Evolutionary conservation across 2,113 vertebrate genomes (phyloP), one percentile per base, ranked within the genome.

Genomic region (Callopanchax toddi): DNA sequence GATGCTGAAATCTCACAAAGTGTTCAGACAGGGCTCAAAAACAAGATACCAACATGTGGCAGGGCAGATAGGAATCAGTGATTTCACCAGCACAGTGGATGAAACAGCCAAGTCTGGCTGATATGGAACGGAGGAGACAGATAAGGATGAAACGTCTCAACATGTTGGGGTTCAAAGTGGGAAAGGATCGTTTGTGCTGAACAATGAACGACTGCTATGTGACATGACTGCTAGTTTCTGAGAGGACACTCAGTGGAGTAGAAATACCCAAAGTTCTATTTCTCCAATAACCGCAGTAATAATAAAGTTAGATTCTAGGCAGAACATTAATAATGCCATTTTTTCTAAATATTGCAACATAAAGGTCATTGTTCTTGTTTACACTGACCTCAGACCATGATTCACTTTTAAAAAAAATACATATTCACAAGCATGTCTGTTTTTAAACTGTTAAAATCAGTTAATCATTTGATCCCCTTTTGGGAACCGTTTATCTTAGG

Each of bases 61-160:
- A 32, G 10, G 10, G 43, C 39, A 78, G 81, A 83, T 83, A 48
- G 48, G 10, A 78, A 82, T 84, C 79, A 3, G 52, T 13, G 40
- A 42, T 40, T 75, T 55, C 23, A 59, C 51, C 66, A 29, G 61
- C 43, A 55, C 52, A 54, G 60, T 37, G 39, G 60, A 70, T 37
- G 43, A 70, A 70, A 66, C 72, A 36, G 13, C 25, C 39, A 52
- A 59, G 63, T 49, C 58, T 64, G 44, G 39, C 59, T 59, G 56
- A 74, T 48, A 48, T 44, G 34, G 61, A 73, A 39, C 16, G 48
- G 26, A 54, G 25, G 56, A 68, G 49, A 62, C 53, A 36, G 84
- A 87, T 85, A 81, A 82, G 64, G 37, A 59, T 12, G 22, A 67
- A 71, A 62, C 12, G 76, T 68, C 78, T 73, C 62, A 53, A 78